Conservation (phyloP, 2,797 vertebrate species). For the Hypotaenidia philippensis region DNA sequence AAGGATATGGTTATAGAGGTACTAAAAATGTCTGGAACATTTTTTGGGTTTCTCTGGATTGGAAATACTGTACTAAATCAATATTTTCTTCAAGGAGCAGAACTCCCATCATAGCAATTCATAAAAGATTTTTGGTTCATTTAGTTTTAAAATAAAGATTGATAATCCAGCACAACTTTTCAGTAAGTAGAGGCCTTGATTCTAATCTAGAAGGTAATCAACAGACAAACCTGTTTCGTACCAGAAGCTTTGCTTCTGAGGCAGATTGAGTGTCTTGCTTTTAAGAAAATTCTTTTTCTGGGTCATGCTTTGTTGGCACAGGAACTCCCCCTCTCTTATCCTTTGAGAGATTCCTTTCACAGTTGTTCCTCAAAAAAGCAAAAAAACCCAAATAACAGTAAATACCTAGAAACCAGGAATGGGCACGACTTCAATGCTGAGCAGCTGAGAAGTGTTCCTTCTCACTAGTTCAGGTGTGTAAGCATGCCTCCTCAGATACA, state of each 20-base stretch:
- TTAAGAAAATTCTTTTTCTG: not conserved
- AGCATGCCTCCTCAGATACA: not conserved
- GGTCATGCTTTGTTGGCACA: not conserved
- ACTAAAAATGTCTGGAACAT: not conserved
- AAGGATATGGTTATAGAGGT: not conserved
- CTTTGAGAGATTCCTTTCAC: conserved; percentile 21
- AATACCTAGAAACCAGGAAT: not conserved
- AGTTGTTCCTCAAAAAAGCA: conserved; percentile 30
- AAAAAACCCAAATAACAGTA: not conserved
- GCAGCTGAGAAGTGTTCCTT: not conserved
- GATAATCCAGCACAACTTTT: not conserved
- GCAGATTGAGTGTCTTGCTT: not conserved
- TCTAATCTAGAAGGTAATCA: not conserved
- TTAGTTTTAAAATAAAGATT: not conserved
- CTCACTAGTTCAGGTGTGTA: not conserved
- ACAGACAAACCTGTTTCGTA: not conserved
- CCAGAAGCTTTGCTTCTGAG: not conserved
- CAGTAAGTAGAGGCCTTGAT: not conserved
- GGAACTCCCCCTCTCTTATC: not conserved
- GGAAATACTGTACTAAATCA: not conserved
- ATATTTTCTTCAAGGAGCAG: not conserved
- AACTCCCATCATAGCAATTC: not conserved
- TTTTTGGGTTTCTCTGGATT: not conserved
- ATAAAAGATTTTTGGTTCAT: not conserved
- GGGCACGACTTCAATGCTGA: not conserved